Evolutionary conservation across 1,140 invertebrate species (phyloP), one percentile per base, ranked within the genome.

Genomic region (Samia ricini): DNA sequence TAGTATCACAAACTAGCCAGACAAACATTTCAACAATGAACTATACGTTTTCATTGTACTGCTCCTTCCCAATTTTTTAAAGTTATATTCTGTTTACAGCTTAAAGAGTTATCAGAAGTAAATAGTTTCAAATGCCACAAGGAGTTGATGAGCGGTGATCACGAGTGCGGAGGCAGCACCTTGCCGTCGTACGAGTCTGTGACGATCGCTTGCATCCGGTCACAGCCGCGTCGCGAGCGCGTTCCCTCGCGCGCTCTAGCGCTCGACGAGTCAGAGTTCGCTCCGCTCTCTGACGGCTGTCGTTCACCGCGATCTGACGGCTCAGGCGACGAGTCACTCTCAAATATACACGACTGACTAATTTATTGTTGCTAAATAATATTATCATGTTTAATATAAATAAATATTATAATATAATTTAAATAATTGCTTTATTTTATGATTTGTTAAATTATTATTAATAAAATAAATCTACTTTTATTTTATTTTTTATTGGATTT

Each of bases 51-150:
- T 26, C 33, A 15, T 12, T 42, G 33, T n/a, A n/a, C n/a, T n/a
- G 12, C 12, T 15, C n/a, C 7, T 10, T 42, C 1, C 33, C 4
- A 42, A 42, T 12, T 42, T 3, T 12, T 1, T 42, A 0, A 42
- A 42, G 33, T n/a, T 61, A 49, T 56, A 15, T 21, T 20, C 20
- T 23, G 24, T 33, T 54, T 21, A 49, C 67, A 83, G 81, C 60
- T 81, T 7, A 79, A 74, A 61, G 75, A 81, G 55, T 42, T 66
- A 1, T 33, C 70, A 7, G 70, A 73, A 19, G 54, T 64, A 15
- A 63, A 63, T 4, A 61, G 55, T 20, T 19, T 59, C 0, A 69
- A 73, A 21, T 54, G 56, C 7, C 56, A 68, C 19, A 66, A 71
- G 24, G 69, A 69, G 12, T 63, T 58, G 19, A 57, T 69, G 58